phyloP scores from a whole-genome alignment of 2,113 vertebrate species.

The Proterorhinus semilunaris region DNA sequence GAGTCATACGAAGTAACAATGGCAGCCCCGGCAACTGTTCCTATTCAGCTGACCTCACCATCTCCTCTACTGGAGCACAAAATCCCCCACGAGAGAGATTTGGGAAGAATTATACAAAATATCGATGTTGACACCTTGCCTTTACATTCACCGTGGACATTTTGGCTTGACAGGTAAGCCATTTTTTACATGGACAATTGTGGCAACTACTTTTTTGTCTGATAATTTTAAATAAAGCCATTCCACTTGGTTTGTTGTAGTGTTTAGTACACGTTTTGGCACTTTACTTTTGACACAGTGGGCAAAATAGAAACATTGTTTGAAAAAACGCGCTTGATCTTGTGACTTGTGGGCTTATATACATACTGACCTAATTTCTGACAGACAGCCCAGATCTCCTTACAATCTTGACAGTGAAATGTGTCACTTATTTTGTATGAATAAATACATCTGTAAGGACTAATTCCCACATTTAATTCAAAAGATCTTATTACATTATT shows the following conservation, averaged over 20 bases:
- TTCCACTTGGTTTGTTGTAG: slow-evolving; percentile 18
- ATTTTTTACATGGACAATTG: not conserved
- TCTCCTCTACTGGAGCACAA: slow-evolving; percentile 68
- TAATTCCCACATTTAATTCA: too few relatives aligned
- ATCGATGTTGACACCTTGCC: slow-evolving; percentile 67
- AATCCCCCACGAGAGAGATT: slow-evolving; percentile 70
- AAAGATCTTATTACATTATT: too few relatives aligned
- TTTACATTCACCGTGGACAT: slow-evolving; percentile 80
- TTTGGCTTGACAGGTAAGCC: slow-evolving; percentile 79
- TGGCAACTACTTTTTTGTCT: not conserved
- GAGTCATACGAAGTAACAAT: slow-evolving; percentile 38
- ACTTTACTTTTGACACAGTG: not conserved
- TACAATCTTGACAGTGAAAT: slow-evolving; percentile 10
- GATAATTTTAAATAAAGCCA: slow-evolving; percentile 20
- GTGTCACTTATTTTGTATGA: too few relatives aligned
- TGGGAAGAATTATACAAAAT: slow-evolving; percentile 60
- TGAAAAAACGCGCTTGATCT: not conserved
- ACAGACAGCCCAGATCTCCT: slow-evolving; percentile 12
- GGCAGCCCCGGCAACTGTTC: slow-evolving; percentile 73
- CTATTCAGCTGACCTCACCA: slow-evolving; percentile 65
- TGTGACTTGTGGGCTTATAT: slow-evolving; percentile 18
- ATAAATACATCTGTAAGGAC: not conserved
- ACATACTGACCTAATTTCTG: slow-evolving; percentile 50
- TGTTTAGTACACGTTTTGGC: not conserved
- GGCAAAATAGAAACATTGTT: not conserved